Evolutionary conservation across 2,797 vertebrate species (phyloP), one percentile per base, ranked within the genome.

Genomic region (Knipowitschia caucasica): DNA sequence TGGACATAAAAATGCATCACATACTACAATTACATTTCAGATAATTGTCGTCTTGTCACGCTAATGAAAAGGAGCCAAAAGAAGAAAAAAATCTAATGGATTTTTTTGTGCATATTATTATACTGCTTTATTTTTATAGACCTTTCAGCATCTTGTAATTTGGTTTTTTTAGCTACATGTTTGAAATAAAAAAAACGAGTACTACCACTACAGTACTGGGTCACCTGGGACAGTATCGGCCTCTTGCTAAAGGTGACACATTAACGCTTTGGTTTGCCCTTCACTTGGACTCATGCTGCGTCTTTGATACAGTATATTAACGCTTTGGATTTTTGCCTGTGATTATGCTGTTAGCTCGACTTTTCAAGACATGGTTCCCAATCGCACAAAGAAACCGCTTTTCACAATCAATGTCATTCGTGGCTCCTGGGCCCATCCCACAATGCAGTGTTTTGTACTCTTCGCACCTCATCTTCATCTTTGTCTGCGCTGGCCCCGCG

Each of bases 401-500:
- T 38, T 64, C 49, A 63, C 54, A 76, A 70, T 75, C 56, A 17
- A 67, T 77, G 67, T 65, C 50, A 62, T 72, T 67, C 58, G 50
- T 56, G 39, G 55, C 77, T 77, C 18, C 55, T 20, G 62, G 59
- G 20, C 54, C 56, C 12, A 39, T 62, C 10, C 59, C 55, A 61
- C 68, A 68, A 33, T 64, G 71, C 58, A 73, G 12, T 12, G 69
- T 24, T 36, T 73, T 59, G 56, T 59, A 33, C 53, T 10, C 33
- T 50, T 77, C 44, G 25, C 63, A 63, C 63, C 62, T 77, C 64
- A 69, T 81, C 69, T 82, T 84, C 64, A 75, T 85, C 73, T 82
- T 71, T 69, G 68, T 77, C 72, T 76, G 59, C 67, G 63, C 55
- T 80, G 72, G 74, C 70, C 67, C 71, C 64, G 69, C 68, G 72